Conservation (phyloP, 2,113 vertebrate genomes). For the Lepisosteus oculatus region DNA sequence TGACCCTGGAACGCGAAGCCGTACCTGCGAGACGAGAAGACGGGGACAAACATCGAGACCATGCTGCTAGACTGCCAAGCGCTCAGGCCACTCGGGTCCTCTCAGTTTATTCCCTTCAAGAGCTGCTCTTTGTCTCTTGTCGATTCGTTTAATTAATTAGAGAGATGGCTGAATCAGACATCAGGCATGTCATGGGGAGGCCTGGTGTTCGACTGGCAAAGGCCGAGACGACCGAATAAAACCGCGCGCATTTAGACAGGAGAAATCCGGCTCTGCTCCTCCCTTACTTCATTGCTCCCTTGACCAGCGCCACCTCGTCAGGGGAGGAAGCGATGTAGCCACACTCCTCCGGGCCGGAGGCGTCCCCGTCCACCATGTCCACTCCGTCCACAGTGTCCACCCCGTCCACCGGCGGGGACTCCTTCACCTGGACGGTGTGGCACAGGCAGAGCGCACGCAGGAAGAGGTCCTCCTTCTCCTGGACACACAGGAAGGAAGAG, state of each 20-base stretch:
- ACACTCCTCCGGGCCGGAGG: slow-evolving; percentile 28
- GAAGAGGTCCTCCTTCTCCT: slow-evolving; percentile 91
- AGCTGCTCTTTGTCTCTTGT: too few species aligned
- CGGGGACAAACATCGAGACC: slow-evolving; percentile 38
- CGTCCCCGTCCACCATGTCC: slow-evolving; percentile 40
- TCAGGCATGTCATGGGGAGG: too few species aligned
- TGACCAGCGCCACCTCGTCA: slow-evolving; percentile 90
- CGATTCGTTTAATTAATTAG: too few species aligned
- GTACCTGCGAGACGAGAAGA: slow-evolving; percentile 74
- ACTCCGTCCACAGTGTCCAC: neutral
- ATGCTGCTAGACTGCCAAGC: too few species aligned
- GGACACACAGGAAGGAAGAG: slow-evolving; percentile 9
- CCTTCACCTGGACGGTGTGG: slow-evolving; percentile 89
- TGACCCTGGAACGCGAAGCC: slow-evolving; percentile 93
- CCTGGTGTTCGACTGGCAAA: too few species aligned
- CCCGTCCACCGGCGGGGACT: slow-evolving; percentile 56
- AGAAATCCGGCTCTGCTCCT: neutral
- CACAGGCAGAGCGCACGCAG: slow-evolving; percentile 91
- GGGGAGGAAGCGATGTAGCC: slow-evolving; percentile 90
- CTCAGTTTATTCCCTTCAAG: too few species aligned
- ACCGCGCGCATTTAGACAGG: too few species aligned
- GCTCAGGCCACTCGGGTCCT: too few species aligned
- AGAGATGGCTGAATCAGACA: too few species aligned
- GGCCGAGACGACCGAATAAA: too few species aligned
- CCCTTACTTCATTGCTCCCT: slow-evolving; percentile 88